Evolutionary conservation across 2,888 invertebrate genomes (phyloP).

Genomic region (Pyrocoelia pectoralis): DNA sequence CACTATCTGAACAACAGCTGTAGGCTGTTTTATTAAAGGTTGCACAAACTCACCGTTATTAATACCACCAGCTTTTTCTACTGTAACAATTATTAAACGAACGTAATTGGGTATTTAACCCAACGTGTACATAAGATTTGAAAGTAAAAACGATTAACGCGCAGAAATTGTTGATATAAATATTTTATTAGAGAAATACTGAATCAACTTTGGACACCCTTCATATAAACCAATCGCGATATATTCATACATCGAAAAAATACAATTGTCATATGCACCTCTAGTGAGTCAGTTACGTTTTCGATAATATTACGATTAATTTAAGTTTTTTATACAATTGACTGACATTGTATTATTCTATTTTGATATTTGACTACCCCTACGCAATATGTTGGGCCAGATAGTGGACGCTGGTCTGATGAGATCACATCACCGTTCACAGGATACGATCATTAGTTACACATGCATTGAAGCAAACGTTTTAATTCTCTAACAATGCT

Average conservation of each 20-base stretch:
- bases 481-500: not conserved
- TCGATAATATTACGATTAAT: constrained; percentile 32
- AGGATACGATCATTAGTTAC: constrained; percentile 20
- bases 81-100: too few relatives aligned
- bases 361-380: constrained; percentile 57
- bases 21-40: constrained; percentile 42
- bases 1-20: constrained; percentile 49
- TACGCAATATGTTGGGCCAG: constrained; percentile 54
- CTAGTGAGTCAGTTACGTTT: constrained; percentile 45
- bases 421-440: constrained; percentile 38
- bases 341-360: constrained; percentile 51
- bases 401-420: constrained; percentile 42
- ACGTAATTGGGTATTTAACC: too few relatives aligned
- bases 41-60: constrained; percentile 40
- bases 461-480: not conserved
- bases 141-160: too few relatives aligned
- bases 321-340: constrained; percentile 40
- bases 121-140: too few relatives aligned
- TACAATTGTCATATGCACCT: constrained; percentile 54
- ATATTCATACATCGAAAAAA: constrained; percentile 53
- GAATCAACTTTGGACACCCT: constrained; percentile 40
- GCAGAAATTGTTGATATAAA: too few relatives aligned
- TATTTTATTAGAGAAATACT: not conserved
- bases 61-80: not conserved
- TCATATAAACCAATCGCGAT: constrained; percentile 47